Conservation (phyloP, 2,113 vertebrate genomes). For the Probosciger aterrimus region DNA sequence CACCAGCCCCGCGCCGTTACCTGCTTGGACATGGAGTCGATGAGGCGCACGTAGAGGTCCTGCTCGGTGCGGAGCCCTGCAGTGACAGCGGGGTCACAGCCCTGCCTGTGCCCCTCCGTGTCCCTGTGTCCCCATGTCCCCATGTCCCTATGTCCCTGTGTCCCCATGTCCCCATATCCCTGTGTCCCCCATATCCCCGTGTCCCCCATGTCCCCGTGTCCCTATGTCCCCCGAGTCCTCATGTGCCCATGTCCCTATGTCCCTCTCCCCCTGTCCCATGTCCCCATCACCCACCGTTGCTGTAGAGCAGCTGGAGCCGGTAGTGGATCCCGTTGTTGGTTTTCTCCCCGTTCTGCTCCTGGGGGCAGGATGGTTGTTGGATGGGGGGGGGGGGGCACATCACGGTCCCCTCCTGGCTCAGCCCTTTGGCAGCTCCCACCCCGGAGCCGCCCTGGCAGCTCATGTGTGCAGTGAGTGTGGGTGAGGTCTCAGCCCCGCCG, state of each 20-base stretch:
- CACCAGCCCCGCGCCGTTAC: slow-evolving; percentile 50
- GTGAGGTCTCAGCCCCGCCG: neutral
- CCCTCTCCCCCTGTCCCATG: neutral
- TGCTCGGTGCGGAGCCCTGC: slow-evolving; percentile 89
- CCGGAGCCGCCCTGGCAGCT: neutral
- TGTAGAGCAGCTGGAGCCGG: slow-evolving; percentile 91
- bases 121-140: neutral
- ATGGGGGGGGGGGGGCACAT: no score
- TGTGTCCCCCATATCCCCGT: no score
- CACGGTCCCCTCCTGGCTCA: no score
- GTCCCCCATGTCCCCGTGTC: neutral
- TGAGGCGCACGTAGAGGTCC: slow-evolving; percentile 88
- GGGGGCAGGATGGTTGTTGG: neutral
- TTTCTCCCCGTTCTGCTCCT: slow-evolving; percentile 85
- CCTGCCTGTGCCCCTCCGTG: neutral
- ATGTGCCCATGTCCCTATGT: no score
- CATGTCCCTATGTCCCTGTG: rapidly evolving
- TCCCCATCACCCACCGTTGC: slow-evolving; percentile 81
- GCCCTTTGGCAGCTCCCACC: neutral
- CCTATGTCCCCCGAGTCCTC: neutral
- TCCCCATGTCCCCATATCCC: no score
- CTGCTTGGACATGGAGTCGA: slow-evolving; percentile 95
- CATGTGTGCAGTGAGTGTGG: neutral
- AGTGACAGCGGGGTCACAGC: neutral
- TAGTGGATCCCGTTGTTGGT: slow-evolving; percentile 97